phyloP scores from a whole-genome alignment of 2,113 vertebrate species.

The Cacatua alba region DNA sequence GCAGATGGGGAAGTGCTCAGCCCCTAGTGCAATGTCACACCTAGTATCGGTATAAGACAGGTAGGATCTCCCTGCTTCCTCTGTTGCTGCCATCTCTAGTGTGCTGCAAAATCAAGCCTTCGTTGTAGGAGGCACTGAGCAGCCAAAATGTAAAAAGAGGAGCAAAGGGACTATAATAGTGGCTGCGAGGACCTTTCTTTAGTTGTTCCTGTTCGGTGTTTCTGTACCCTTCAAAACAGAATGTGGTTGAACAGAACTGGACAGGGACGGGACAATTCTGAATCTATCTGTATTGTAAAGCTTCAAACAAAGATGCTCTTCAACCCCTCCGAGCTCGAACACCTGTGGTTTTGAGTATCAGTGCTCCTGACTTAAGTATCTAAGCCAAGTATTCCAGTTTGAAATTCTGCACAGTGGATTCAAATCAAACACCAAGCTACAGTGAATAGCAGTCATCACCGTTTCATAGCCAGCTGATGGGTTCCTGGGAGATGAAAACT shows the following conservation, averaged over 20 bases:
- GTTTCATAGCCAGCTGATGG: not conserved
- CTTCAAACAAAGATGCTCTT: not conserved
- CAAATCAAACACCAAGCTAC: not conserved
- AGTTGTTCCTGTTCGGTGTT: not conserved
- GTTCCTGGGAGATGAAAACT: not conserved
- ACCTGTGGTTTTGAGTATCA: not conserved
- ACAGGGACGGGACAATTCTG: not conserved
- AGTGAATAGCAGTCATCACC: not conserved
- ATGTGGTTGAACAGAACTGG: not conserved
- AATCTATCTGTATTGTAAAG: not conserved
- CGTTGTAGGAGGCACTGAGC: too few species aligned
- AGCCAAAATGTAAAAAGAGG: not conserved
- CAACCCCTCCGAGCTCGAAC: not conserved
- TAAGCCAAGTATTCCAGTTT: not conserved
- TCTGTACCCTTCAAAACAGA: not conserved
- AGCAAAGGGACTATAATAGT: not conserved
- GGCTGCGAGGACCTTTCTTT: not conserved
- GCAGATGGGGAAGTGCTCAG: not conserved
- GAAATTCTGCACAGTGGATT: not conserved
- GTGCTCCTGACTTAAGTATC: not conserved
- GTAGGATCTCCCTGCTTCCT: not conserved
- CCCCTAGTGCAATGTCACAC: not conserved
- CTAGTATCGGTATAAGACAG: fast-evolving
- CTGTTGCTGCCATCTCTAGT: not conserved
- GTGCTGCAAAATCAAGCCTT: not conserved